phyloP scores from a whole-genome alignment of 2,888 invertebrate genomes.

The Macrosoma leucophasiata region DNA sequence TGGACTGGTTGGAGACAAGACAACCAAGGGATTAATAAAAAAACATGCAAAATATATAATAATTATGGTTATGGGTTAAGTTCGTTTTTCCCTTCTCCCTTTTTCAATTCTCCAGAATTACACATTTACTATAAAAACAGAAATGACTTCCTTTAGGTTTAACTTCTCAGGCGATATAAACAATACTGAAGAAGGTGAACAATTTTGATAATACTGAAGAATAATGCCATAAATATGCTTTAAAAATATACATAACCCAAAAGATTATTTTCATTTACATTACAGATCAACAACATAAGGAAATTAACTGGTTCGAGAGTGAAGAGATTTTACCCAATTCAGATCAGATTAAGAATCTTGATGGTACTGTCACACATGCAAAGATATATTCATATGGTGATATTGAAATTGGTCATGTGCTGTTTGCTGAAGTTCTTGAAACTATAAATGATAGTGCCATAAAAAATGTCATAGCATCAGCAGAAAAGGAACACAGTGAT shows the following conservation, averaged over 20 bases:
- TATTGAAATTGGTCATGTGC: constrained; percentile 64
- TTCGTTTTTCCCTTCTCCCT: neutral
- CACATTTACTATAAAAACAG: neutral
- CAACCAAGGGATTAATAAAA: too few relatives aligned
- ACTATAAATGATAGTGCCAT: constrained; percentile 39
- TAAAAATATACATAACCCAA: too few relatives aligned
- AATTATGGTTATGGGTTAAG: neutral
- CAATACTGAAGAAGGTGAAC: too few relatives aligned
- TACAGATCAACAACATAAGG: constrained; percentile 24
- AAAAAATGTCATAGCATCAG: constrained; percentile 57
- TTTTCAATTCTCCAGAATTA: constrained; percentile 8
- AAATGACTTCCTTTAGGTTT: constrained; percentile 42
- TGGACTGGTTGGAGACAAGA: too few relatives aligned
- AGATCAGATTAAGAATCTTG: constrained; percentile 41
- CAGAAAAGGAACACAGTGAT: constrained; percentile 83
- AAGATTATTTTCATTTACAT: too few relatives aligned
- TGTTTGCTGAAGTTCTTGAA: constrained; percentile 16
- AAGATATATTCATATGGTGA: constrained; percentile 61
- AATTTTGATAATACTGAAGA: too few relatives aligned
- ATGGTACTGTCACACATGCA: constrained; percentile 44
- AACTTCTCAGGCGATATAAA: too few relatives aligned
- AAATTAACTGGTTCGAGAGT: constrained; percentile 46
- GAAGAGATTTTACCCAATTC: constrained; percentile 42
- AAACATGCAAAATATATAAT: neutral
- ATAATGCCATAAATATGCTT: too few relatives aligned